Conservation (phyloP, 1,140 invertebrate species). For the Drosophila varians region DNA sequence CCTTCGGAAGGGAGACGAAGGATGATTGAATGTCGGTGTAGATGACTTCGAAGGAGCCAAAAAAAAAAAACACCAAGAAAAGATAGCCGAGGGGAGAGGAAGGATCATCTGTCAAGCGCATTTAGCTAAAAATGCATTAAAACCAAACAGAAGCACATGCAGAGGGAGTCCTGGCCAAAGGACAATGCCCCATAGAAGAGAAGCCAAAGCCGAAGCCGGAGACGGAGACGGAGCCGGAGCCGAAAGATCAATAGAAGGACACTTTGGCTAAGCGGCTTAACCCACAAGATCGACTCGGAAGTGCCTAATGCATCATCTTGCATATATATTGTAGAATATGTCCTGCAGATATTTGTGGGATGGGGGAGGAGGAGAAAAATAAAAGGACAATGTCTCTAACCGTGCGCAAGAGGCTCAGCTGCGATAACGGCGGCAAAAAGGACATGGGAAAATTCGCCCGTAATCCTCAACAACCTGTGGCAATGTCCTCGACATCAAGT, state of each 20-base stretch:
- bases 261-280: slow-evolving; percentile 74
- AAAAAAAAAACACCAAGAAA: slow-evolving; percentile 4
- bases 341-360: slow-evolving; percentile 18
- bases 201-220: too few relatives aligned
- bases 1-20: too few relatives aligned
- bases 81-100: slow-evolving; percentile 39
- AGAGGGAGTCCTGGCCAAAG: slow-evolving; percentile 23
- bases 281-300: slow-evolving; percentile 65
- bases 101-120: slow-evolving; percentile 73
- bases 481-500: slow-evolving; percentile 58
- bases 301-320: slow-evolving; percentile 79
- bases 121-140: slow-evolving; percentile 75
- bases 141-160: slow-evolving; percentile 30
- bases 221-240: too few relatives aligned
- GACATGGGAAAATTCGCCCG: slow-evolving; percentile 62
- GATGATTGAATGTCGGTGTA: slow-evolving; percentile 42
- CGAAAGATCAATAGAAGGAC: slow-evolving; percentile 54
- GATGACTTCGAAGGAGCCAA: slow-evolving; percentile 30
- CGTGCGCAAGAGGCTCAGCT: slow-evolving; percentile 74
- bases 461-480: slow-evolving; percentile 65
- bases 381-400: slow-evolving; percentile 79
- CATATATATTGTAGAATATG: slow-evolving; percentile 17
- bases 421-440: slow-evolving; percentile 79
- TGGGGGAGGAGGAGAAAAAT: background rate
- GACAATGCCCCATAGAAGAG: slow-evolving; percentile 31